These are phyloP conservation scores for Bucco capensis DNA, from an alignment of 2,113 vertebrate genomes.

Conservation along the genomic window DNA sequence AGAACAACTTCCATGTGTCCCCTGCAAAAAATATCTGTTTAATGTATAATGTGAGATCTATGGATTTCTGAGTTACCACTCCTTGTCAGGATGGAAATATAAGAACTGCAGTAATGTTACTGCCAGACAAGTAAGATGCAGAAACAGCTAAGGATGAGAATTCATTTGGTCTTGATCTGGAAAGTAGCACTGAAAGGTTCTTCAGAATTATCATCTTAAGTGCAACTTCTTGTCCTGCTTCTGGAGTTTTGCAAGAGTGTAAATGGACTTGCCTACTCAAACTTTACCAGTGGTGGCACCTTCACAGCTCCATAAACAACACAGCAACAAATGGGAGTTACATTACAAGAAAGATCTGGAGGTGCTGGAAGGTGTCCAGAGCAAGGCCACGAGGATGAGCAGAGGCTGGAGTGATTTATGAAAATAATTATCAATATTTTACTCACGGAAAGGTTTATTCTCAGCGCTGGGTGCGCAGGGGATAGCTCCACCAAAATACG, in stretches of 20 bases:
- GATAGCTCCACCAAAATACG: too few species aligned
- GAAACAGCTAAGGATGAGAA: not conserved
- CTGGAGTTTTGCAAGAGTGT: not conserved
- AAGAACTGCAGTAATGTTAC: not conserved
- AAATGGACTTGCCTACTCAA: not conserved
- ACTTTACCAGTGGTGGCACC: not conserved
- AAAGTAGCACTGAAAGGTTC: not conserved
- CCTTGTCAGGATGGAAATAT: not conserved
- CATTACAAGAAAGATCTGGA: too few species aligned
- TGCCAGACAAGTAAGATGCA: not conserved
- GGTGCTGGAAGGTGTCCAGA: too few species aligned
- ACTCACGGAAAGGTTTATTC: too few species aligned
- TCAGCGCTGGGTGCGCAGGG: too few species aligned
- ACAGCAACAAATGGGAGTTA: not conserved
- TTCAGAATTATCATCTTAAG: not conserved
- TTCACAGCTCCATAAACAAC: not conserved
- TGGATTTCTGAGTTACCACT: not conserved
- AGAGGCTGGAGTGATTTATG: too few species aligned
- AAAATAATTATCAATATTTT: too few species aligned
- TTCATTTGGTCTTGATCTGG: not conserved
- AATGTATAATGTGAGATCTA: rapidly evolving
- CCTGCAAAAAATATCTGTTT: not conserved
- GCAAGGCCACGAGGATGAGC: too few species aligned
- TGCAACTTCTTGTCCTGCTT: not conserved
- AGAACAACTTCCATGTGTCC: not conserved